Evolutionary conservation across 2,888 invertebrate genomes (phyloP).

Genomic region (Abrostola tripartita): DNA sequence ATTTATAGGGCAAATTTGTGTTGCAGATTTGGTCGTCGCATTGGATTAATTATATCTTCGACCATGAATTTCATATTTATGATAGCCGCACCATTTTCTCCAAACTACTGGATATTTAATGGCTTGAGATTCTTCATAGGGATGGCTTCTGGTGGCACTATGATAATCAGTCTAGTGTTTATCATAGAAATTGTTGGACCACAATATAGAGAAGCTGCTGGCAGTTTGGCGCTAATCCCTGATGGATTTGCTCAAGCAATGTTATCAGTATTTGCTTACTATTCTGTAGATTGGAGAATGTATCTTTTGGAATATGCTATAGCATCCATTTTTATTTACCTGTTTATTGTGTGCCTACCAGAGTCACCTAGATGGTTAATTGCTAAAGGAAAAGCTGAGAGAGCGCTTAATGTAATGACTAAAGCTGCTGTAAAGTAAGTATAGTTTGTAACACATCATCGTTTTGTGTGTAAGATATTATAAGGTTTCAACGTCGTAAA

Average conservation of each 20-base stretch:
- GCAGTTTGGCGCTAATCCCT: slow-evolving; percentile 62
- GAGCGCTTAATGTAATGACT: slow-evolving; percentile 60
- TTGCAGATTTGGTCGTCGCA: slow-evolving; percentile 77
- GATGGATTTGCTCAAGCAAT: slow-evolving; percentile 67
- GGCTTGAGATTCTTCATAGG: slow-evolving; percentile 90
- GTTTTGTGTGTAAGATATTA: too few relatives aligned
- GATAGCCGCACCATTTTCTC: slow-evolving; percentile 89
- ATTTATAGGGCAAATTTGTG: slow-evolving; percentile 3
- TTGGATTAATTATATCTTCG: slow-evolving; percentile 90
- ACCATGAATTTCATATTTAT: slow-evolving; percentile 90
- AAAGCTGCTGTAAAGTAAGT: slow-evolving; percentile 67
- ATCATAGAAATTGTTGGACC: slow-evolving; percentile 90
- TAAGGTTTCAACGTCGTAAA: neutral
- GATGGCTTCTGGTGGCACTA: slow-evolving; percentile 92
- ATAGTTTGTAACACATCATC: neutral
- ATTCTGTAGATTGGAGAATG: slow-evolving; percentile 66
- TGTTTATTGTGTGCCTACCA: slow-evolving; percentile 61
- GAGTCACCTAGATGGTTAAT: slow-evolving; percentile 76
- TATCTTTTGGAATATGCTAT: slow-evolving; percentile 61
- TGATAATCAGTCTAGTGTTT: slow-evolving; percentile 85
- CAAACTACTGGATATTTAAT: slow-evolving; percentile 88
- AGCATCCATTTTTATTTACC: slow-evolving; percentile 58
- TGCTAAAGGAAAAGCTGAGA: slow-evolving; percentile 63
- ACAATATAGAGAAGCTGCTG: slow-evolving; percentile 76
- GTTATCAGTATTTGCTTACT: slow-evolving; percentile 68